Evolutionary conservation across 1,140 invertebrate species (phyloP), one percentile per base, ranked within the genome.

Genomic region (Spodoptera litura): DNA sequence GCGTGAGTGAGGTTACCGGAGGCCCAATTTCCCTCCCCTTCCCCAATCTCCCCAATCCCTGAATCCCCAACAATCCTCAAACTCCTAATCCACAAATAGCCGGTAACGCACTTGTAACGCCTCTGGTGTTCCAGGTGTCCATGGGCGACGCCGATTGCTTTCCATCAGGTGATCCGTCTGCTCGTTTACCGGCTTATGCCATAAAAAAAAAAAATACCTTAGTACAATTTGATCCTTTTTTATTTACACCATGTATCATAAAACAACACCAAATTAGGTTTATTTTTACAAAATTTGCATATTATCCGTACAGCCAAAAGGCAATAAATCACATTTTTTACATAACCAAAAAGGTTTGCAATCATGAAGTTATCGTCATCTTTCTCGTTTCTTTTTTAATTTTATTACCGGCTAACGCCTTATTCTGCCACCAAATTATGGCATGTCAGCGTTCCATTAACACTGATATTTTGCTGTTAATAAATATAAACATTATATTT

Each of bases 401-500:
- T 52, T 20, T 68, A 53, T 12, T 11, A 68, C 31, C 11, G 27
- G 9, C 51, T 56, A 35, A 56, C 68, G 9, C 38, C 25, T 35
- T 49, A 44, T 64, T 64, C 61, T 64, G 35, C 35, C 38, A 12
- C 20, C 61, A 64, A 64, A 64, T 64, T 64, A 72, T 72, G 31
- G 68, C 25, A 38, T 55, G 52, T 56, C 71, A 56, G 38, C 55
- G 20, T 35, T 59, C 55, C 58, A 73, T 73, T 73, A 73, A 20
- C 35, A 49, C 55, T 27, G n/a, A 59, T 73, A 71, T 71, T 71
- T 55, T 71, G 68, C 55, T 38, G 70, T 73, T 59, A 73, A 49
- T 59, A 73, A 73, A 44, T 59, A 44, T 72, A 59, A 73, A 73
- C 70, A 73, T 49, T 59, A 73, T 20, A 58, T 73, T 44, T 73